Base-by-base conservation (phyloP, 2,797 vertebrate species). In the Sarcoramphus papa region DNA sequence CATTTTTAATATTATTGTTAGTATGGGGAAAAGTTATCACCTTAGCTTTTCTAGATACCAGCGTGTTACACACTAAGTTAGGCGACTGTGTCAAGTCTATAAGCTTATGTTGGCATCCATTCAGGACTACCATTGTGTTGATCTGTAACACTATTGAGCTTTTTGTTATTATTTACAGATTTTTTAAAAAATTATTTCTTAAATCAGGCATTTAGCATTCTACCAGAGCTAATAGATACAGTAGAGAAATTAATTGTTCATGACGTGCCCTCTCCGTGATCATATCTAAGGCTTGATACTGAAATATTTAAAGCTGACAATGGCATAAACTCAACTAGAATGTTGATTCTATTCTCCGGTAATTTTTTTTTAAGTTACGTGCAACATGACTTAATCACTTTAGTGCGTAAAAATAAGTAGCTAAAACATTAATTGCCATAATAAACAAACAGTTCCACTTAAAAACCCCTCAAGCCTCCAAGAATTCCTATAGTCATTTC, bases 231-330 rank as follows among this genome's bases (percentile, higher is more conserved):
- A 25, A 25, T 2, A 53, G 35, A 23, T 91, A 31, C 28, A 21
- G 15, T 1, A 57, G 59, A 41, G 37, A 45, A 74, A 10, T 65
- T 6, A 37, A 31, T 68, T 35, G 12, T 54, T 85, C 20, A 7
- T 56, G 18, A 24, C 2, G 0, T 27, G 8, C 30, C 28, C 43
- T 67, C 24, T 45, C 31, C 2, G 1, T 40, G 24, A 16, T 43
- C 4, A 2, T 27, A 35, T 28, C 50, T 19, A n/a, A 63, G 35
- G 16, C 28, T 25, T 40, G 43, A 51, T 60, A 43, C 63, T 47
- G 43, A 77, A 63, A 12, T 67, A 67, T 37, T 77, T 79, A 56
- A 45, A 68, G 45, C 40, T 85, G 50, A 33, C 43, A 24, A 5
- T 40, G 50, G 40, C 28, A 21, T 60, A 45, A 91, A 69, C 33